These are phyloP conservation scores for Epizoanthus rinbou DNA, from an alignment of 92 coral and sea anemone genomes.

Conservation along the genomic window DNA sequence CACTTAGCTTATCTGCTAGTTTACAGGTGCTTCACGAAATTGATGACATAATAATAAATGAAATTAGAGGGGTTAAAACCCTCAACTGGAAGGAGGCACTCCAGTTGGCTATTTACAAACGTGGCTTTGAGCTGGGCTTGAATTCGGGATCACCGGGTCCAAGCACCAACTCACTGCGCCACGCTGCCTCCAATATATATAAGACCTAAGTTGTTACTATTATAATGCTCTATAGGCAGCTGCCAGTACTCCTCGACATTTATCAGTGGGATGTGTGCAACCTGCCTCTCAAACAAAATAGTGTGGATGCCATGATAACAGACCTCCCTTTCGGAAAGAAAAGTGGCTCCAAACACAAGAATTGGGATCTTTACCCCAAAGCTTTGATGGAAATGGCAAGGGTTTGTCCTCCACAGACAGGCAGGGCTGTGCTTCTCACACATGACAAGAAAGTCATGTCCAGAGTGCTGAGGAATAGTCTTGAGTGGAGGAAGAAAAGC, in stretches of 20 bases:
- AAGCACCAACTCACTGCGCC: no score
- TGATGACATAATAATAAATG: no score
- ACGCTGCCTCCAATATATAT: no score
- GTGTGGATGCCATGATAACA: conserved; percentile 81
- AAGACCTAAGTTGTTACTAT: no score
- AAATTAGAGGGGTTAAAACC: no score
- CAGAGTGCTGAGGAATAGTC: conserved; percentile 63
- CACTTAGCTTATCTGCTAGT: no score
- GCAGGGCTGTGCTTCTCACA: conserved; percentile 92
- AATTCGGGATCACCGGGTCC: no score
- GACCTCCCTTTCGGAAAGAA: conserved; percentile 99
- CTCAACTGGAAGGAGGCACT: no score
- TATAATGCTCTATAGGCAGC: conserved; percentile 25
- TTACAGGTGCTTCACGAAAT: no score
- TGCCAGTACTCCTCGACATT: conserved; percentile 69
- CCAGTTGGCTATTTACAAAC: no score
- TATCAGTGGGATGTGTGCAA: conserved; percentile 89
- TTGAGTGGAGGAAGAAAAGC: conserved; percentile 71
- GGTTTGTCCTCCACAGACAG: conserved; percentile 76
- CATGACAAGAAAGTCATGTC: conserved; percentile 97
- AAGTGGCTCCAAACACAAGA: conserved; percentile 89
- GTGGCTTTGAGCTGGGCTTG: no score
- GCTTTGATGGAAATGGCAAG: conserved; percentile 91
- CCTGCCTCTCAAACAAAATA: conserved; percentile 81
- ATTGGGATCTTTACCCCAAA: conserved; percentile 91